A percentile compares a stretch with the other conserved stretches of the same genome.
Evolutionary conservation across 2,797 vertebrate species (phyloP).

Genomic region (Chelon auratus): DNA sequence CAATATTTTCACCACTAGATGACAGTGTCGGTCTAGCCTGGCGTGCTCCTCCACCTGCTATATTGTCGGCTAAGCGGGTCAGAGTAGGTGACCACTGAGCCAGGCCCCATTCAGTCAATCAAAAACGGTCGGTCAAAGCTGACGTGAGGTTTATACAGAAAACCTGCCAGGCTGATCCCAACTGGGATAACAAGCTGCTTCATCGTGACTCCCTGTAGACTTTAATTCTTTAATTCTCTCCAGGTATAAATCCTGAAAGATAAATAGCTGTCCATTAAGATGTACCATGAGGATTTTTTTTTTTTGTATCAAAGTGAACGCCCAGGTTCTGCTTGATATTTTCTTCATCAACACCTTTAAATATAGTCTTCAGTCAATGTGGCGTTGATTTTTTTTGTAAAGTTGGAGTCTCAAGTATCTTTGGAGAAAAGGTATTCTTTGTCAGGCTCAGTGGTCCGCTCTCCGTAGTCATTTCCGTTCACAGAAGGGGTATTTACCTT

Average conservation of each 20-base stretch:
- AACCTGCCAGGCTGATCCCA: neutral
- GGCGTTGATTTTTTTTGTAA: conserved; percentile 50
- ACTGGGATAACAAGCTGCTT: neutral
- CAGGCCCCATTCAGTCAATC: neutral
- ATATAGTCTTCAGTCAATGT: conserved; percentile 2
- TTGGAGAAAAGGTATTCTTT: conserved; percentile 58
- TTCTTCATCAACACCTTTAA: conserved; percentile 25
- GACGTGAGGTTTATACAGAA: neutral
- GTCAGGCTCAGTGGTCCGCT: conserved; percentile 56
- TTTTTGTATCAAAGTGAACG: neutral
- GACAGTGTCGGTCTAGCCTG: conserved; percentile 62
- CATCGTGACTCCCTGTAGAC: rapidly evolving
- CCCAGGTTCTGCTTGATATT: conserved; percentile 11
- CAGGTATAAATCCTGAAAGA: neutral
- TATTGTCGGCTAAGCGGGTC: conserved; percentile 19
- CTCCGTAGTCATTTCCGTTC: conserved; percentile 64
- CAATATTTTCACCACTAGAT: conserved; percentile 65
- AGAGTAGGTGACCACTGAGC: conserved; percentile 9
- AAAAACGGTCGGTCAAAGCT: neutral
- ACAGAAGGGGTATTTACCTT: conserved; percentile 70
- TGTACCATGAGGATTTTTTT: neutral
- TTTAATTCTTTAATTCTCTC: neutral
- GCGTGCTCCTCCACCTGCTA: conserved; percentile 36
- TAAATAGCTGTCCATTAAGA: neutral
- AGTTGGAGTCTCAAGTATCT: conserved; percentile 59